A percentile compares a stretch with the other conserved stretches of the same genome.
phyloP scores from a whole-genome alignment of 1,140 invertebrate genomes.

The Proctacanthus coquilletti region DNA sequence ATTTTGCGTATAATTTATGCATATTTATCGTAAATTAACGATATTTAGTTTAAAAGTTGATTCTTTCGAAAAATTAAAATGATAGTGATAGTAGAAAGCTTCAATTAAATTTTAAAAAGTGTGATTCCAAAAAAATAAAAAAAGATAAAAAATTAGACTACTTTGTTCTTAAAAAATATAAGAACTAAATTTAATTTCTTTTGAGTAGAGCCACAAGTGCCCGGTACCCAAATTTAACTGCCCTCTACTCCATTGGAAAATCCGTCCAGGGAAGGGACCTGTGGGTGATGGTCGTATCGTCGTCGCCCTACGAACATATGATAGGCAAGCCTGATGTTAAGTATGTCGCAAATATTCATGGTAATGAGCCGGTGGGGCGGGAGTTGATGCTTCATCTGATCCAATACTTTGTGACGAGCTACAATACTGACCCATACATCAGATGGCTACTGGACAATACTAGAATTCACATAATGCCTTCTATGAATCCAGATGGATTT shows the following conservation, averaged over 20 bases:
- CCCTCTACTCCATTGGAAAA: conserved; percentile 79
- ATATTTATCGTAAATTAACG: conserved; percentile 1
- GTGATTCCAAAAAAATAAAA: not conserved
- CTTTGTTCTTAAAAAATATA: not conserved
- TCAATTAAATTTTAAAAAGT: not conserved
- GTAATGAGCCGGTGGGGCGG: conserved; percentile 77
- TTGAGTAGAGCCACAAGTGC: conserved; percentile 43
- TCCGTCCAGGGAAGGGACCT: conserved; percentile 83
- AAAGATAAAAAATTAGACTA: not conserved
- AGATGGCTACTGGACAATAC: conserved; percentile 79
- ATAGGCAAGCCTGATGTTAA: conserved; percentile 84
- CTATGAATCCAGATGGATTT: conserved; percentile 85
- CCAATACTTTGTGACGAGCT: conserved; percentile 70
- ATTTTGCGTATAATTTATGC: not conserved
- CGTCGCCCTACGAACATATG: conserved; percentile 78
- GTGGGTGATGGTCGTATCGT: conserved; percentile 89
- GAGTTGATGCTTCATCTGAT: conserved; percentile 78
- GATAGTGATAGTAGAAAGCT: too few species aligned
- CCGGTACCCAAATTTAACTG: conserved; percentile 68
- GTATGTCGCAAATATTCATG: conserved; percentile 84
- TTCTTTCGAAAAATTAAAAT: too few species aligned
- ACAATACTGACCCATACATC: conserved; percentile 61
- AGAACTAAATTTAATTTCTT: not conserved
- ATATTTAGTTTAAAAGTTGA: not conserved
- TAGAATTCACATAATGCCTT: conserved; percentile 81